Percentiles rank a stretch among this genome's conserved stretches.
phyloP scores from a whole-genome alignment of 1,140 invertebrate species.

The Drosophila sucinea region DNA sequence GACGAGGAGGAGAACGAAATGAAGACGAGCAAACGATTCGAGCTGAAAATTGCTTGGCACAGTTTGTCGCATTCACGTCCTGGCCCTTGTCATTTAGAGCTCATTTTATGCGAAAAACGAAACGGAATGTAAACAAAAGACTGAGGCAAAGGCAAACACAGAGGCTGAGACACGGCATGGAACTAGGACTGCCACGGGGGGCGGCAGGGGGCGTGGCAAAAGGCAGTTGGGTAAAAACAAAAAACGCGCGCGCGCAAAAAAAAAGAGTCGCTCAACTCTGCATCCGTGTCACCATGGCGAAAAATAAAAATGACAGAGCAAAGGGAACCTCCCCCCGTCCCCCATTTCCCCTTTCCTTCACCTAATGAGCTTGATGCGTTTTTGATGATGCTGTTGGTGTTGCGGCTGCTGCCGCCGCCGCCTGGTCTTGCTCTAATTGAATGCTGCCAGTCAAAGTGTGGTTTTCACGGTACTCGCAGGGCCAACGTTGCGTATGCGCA shows the following conservation, averaged over 20 bases:
- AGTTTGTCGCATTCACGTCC: constrained; percentile 67
- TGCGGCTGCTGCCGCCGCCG: constrained; percentile 29
- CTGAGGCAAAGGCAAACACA: constrained; percentile 29
- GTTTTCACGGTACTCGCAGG: constrained; percentile 18
- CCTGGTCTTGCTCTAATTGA: constrained; percentile 59
- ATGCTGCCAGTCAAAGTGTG: constrained; percentile 37
- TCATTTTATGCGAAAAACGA: constrained; percentile 67
- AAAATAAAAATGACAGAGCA: constrained; percentile 69
- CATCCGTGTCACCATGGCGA: constrained; percentile 54
- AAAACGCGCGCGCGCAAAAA: not conserved
- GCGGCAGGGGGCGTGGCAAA: constrained; percentile 17
- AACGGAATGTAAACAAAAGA: constrained; percentile 73
- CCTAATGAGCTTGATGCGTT: constrained; percentile 77
- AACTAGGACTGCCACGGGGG: not conserved
- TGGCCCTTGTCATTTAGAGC: constrained; percentile 63
- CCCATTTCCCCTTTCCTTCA: constrained; percentile 26
- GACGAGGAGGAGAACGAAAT: not conserved
- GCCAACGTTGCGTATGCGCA: constrained; percentile 67
- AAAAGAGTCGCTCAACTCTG: constrained; percentile 40
- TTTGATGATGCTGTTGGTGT: constrained; percentile 72
- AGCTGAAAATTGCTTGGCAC: constrained; percentile 78
- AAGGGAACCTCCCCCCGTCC: constrained; percentile 39
- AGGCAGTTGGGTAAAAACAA: not conserved
- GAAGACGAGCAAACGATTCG: constrained; percentile 56
- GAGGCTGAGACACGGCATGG: constrained; percentile 12